Base-by-base conservation (phyloP, 2,888 invertebrate species). In the Rambutsinella grinnellia region DNA sequence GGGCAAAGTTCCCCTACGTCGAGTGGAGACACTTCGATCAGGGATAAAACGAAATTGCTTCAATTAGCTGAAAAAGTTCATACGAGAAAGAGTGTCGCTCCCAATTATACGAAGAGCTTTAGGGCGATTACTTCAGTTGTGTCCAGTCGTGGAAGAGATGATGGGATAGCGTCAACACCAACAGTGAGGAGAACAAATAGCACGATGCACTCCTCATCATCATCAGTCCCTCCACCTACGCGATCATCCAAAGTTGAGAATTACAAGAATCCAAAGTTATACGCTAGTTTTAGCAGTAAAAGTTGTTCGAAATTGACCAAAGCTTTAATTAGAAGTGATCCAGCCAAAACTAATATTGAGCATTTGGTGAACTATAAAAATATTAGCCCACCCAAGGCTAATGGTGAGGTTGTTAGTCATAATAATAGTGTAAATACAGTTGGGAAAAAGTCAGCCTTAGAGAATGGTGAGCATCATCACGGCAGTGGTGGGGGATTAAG, bases 311-410 rank as follows among this genome's bases (percentile, higher is more conserved):
- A 81, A 44, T 51, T 81, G 6, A 79, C 71, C 10, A 78, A 78
- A 70, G 77, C 79, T n/a, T 66, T 81, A 17, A 76, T 79, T 23
- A 76, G 57, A 62, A 76, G 76, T 72, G 82, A 82, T 65, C 82
- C 82, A 19, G 78, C 80, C 3, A 82, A 81, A 63, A 82, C 82
- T 10, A 82, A 82, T 72, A 82, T 82, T 49, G 82, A 82, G 21
- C 82, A 82, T 65, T 70, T 82, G 53, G 82, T 82, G 10, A 79
- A 79, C 36, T 65, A 76, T 19, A 79, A 79, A 58, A 67, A 19
- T 51, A 47, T 26, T 3, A 74, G 68, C n/a, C 67, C 66, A 17
- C 72, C 60, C 36, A 65, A 65, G 54, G 46, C 23, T 28, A 17
- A n/a, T 27, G 53, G 49, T n/a, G 17, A 10, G 15, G 6, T 24